Evolutionary conservation across 92 coral and sea anemone species (phyloP).

Genomic region (Siderastrea siderea): DNA sequence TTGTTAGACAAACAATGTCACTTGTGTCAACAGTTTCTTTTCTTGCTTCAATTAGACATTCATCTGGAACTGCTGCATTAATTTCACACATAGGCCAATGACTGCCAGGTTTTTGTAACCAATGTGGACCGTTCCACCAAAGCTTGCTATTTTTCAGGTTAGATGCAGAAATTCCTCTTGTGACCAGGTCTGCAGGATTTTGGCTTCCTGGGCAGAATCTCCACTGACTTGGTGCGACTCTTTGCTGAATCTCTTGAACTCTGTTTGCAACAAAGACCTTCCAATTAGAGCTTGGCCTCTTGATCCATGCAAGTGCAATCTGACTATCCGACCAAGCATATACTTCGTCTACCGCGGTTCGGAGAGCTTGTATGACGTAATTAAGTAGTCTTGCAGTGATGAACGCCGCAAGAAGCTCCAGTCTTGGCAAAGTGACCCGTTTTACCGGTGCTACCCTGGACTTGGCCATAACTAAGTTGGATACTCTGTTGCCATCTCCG

Average conservation of each 20-base stretch:
- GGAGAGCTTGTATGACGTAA: background rate
- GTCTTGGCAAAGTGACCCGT: no score
- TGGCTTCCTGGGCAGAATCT: background rate
- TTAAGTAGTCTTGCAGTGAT: background rate
- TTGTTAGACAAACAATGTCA: background rate
- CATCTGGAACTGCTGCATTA: background rate
- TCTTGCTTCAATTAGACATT: background rate
- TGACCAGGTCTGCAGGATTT: background rate
- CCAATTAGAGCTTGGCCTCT: background rate
- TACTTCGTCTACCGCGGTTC: background rate
- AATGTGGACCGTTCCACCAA: background rate
- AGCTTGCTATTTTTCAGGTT: background rate
- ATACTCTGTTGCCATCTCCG: background rate
- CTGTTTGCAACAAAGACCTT: background rate
- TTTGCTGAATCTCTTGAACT: background rate
- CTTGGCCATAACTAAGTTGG: background rate
- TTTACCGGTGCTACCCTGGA: background rate
- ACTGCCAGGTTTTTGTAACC: background rate
- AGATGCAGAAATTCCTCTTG: background rate
- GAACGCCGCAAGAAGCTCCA: no score
- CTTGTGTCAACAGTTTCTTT: background rate
- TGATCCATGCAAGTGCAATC: background rate
- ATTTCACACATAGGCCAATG: background rate
- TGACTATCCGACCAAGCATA: constrained; percentile 1
- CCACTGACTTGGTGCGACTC: background rate